Conservation (phyloP, 2,113 vertebrate genomes). For the Chaetura pelagica region DNA sequence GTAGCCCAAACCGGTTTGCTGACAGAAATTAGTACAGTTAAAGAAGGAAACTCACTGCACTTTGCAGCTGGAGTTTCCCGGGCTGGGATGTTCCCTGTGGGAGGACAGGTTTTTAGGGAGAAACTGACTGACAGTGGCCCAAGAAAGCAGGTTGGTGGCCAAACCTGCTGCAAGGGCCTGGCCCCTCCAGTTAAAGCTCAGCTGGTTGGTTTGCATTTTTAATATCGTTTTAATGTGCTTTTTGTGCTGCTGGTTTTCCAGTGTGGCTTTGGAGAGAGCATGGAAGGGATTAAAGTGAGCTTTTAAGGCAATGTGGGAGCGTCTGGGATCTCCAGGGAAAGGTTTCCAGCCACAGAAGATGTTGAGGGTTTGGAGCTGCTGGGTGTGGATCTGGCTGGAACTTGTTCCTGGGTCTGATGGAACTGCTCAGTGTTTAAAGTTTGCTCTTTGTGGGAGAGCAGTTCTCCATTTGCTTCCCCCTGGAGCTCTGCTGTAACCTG, state of each 20-base stretch:
- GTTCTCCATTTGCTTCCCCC: not conserved
- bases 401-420: not conserved
- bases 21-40: not conserved
- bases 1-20: not conserved
- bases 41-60: not conserved
- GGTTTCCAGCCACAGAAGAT: not conserved
- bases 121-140: not conserved
- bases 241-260: not conserved
- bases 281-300: not conserved
- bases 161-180: not conserved
- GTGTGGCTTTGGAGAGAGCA: accelerated
- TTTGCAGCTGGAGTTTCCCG: accelerated
- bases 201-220: not conserved
- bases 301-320: not conserved
- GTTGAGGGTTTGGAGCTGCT: accelerated
- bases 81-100: not conserved
- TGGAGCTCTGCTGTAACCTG: not conserved
- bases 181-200: not conserved
- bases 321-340: not conserved
- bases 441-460: not conserved
- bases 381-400: not conserved
- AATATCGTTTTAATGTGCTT: accelerated
- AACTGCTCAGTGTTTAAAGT: not conserved
- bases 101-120: accelerated
- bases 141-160: not conserved